Evolutionary conservation across 1,140 invertebrate species (phyloP), one percentile per base, ranked within the genome.

Genomic region (Trichonephila inaurata): DNA sequence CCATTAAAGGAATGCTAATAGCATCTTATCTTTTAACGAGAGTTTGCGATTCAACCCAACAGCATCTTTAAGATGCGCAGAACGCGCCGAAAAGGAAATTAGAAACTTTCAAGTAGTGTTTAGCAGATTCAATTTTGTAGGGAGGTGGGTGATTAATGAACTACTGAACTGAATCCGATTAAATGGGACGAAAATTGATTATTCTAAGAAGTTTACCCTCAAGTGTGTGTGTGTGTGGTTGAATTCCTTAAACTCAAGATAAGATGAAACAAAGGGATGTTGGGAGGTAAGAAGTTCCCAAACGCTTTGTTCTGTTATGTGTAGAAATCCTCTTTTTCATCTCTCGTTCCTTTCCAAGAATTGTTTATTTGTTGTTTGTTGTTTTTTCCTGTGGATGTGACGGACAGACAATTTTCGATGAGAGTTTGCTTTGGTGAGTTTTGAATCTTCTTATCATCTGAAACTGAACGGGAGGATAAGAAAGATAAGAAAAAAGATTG

Each of bases 101-200:
- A 91, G 66, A 91, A 77, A 91, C 89, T 91, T 91, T 82, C 69
- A 77, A 81, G 77, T 91, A 72, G 89, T 91, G 77, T 91, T 91
- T 82, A 91, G 89, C 72, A 91, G 89, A 91, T 91, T 82, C 69
- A 81, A 82, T 81, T 91, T 91, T 91, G 58, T 82, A 62, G 60
- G 51, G 60, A 91, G 72, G 58, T n/a, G 60, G 40, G 69, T 81
- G 77, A 91, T 91, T 91, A 91, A 82, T 91, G 77, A 62, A 61
- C 18, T 61, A 28, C 40, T 81, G 77, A 82, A 82, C 44, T 91
- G 69, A 91, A 91, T 82, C 69, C 58, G 87, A 89, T 89, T 89
- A 89, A 89, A 89, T 69, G 87, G 85, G 87, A 89, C 87, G 87
- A 89, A 89, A 89, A 89, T 89, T 89, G 87, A 89, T 89, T 89